phyloP scores from a whole-genome alignment of 1,140 invertebrate species.

The Vanessa tameamea region DNA sequence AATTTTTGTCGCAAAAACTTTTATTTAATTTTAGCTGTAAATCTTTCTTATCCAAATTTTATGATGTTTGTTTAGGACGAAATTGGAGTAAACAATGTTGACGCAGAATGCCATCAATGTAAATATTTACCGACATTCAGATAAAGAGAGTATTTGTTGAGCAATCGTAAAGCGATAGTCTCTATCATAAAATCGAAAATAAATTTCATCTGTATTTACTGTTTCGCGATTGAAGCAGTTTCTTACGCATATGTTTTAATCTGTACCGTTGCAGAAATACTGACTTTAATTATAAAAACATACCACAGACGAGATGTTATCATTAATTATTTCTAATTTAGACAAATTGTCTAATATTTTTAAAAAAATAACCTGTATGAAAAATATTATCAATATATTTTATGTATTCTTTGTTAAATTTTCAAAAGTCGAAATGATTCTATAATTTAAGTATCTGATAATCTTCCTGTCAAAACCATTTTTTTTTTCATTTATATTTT shows the following conservation, averaged over 20 bases:
- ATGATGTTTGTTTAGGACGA: slow-evolving; percentile 47
- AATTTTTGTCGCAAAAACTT: slow-evolving; percentile 43
- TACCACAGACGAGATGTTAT: too few relatives aligned
- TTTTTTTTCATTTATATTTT: too few relatives aligned
- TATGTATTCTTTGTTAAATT: too few relatives aligned
- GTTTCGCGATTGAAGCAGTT: slow-evolving; percentile 17
- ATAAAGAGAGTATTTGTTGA: slow-evolving; percentile 50
- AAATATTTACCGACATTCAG: slow-evolving; percentile 51
- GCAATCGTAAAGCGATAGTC: slow-evolving; percentile 47
- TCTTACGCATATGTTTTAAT: neutral
- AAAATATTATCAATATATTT: too few relatives aligned
- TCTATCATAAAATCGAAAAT: slow-evolving; percentile 44
- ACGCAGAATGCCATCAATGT: slow-evolving; percentile 45
- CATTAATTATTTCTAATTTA: too few relatives aligned
- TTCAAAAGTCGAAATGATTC: too few relatives aligned
- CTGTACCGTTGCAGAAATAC: too few relatives aligned
- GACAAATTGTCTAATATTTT: too few relatives aligned
- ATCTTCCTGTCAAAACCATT: too few relatives aligned
- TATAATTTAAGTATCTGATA: too few relatives aligned
- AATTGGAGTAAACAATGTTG: slow-evolving; percentile 44
- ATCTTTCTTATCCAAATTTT: slow-evolving; percentile 42
- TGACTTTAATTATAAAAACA: too few relatives aligned
- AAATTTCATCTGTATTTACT: slow-evolving; percentile 44
- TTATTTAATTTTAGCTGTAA: slow-evolving; percentile 38
- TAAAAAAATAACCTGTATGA: too few relatives aligned